A percentile compares a stretch with the other conserved stretches of the same genome.
phyloP scores from a whole-genome alignment of 2,113 vertebrate species.

The Mustelus asterias region DNA sequence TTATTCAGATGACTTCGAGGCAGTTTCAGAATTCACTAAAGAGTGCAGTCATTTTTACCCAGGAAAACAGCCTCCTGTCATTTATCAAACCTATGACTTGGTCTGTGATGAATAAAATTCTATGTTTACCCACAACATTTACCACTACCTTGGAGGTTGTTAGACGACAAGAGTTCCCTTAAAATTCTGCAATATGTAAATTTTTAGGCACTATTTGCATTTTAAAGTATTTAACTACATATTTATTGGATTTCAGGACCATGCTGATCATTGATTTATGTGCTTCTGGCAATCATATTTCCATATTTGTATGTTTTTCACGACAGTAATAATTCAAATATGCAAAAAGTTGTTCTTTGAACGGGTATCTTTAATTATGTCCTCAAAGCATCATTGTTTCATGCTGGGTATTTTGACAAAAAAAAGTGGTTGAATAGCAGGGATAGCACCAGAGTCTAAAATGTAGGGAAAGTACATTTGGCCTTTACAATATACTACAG shows the following conservation, averaged over 20 bases:
- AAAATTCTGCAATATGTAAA: conserved; percentile 99
- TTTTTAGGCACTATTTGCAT: conserved; percentile 93
- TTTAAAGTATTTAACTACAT: conserved; percentile 99
- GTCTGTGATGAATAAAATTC: conserved; percentile 81
- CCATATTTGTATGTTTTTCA: conserved; percentile 99
- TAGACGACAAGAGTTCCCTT: conserved; percentile 91
- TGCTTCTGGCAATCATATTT: conserved; percentile 99
- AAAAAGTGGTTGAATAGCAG: conserved; percentile 67
- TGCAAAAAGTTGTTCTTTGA: conserved; percentile 99
- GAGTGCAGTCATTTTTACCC: conserved; percentile 83
- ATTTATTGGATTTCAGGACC: conserved; percentile 99
- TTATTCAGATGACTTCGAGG: conserved; percentile 99
- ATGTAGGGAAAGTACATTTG: conserved; percentile 63
- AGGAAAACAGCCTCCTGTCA: conserved; percentile 85
- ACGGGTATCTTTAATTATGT: conserved; percentile 99
- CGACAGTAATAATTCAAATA: conserved; percentile 99
- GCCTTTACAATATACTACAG: conserved; percentile 59
- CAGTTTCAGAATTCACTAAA: conserved; percentile 92
- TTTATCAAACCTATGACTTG: conserved; percentile 89
- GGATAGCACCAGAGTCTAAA: conserved; percentile 69
- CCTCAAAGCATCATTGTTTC: conserved; percentile 98
- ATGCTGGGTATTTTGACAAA: conserved; percentile 69
- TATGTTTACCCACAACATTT: conserved; percentile 74
- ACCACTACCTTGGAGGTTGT: conserved; percentile 91
- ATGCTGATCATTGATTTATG: conserved; percentile 99